Conservation (phyloP, 2,113 vertebrate genomes). For the Catharus bicknelli region DNA sequence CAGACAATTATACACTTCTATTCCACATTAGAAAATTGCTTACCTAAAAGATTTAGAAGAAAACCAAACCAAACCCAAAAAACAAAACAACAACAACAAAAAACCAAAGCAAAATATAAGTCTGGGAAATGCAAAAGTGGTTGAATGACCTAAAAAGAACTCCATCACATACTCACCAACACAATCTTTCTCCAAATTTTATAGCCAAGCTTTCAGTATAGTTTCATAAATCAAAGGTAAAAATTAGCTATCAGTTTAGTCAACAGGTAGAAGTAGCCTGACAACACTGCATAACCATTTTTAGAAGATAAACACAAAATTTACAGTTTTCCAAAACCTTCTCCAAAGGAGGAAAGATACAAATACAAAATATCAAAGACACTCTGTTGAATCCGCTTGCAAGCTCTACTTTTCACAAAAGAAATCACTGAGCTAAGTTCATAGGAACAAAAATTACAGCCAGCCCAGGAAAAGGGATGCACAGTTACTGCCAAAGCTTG, state of each 20-base stretch:
- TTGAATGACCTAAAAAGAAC: neutral
- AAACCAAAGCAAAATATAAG: neutral
- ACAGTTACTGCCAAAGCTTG: neutral
- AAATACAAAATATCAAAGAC: neutral
- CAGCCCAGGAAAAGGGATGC: neutral
- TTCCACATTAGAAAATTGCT: neutral
- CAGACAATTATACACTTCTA: neutral
- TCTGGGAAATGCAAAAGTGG: neutral
- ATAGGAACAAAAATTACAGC: neutral
- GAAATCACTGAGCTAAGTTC: neutral
- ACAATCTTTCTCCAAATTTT: neutral
- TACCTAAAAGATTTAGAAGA: neutral
- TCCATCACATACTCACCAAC: neutral
- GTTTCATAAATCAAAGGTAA: neutral
- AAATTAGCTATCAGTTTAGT: neutral
- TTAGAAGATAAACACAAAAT: neutral
- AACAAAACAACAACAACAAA: too few species aligned
- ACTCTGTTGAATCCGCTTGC: neutral
- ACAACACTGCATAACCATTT: neutral
- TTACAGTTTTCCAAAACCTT: neutral
- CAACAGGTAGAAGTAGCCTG: neutral
- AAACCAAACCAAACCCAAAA: too few species aligned
- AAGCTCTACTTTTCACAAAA: neutral
- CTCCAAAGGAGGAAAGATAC: neutral
- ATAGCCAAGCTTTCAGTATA: neutral